Base-by-base conservation (phyloP, 2,113 vertebrate species). In the Menura novaehollandiae region DNA sequence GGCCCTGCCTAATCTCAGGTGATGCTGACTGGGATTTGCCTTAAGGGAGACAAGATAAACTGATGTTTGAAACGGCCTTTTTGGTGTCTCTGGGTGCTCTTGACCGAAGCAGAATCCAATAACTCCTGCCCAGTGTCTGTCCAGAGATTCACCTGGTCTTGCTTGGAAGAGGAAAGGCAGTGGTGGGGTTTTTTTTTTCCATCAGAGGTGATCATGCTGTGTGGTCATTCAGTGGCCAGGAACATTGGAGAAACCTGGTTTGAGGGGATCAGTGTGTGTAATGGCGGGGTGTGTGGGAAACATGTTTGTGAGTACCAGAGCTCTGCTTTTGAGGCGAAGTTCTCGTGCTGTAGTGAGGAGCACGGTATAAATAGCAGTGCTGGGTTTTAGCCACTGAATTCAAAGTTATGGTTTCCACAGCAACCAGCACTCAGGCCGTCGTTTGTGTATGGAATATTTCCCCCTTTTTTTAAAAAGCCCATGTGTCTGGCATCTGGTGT, bases 351-450 rank as follows among this genome's bases (percentile, higher is more conserved):
- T 75, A 89, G 92, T 44, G 60, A 93, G 74, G 59, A 89, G 37
- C 58, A 22, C 1, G 46, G 93, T 94, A 96, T 96, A 96, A 96
- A 96, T 96, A 97, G 95, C 95, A 91, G 51, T 5, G 82, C 91
- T 75, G 71, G 94, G 79, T 68, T 92, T 90, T 72, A 95, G 92
- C 76, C 81, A 20, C 92, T 63, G 96, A 95, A 97, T 93, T 97
- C 88, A 95, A 96, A 97, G 97, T 97, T 97, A 93, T 16, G 69
- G 97, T 97, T 97, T 93, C 97, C 96, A 97, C 92, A 96, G 97
- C 97, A 97, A 97, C 95, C 86, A 66, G 93, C 93, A 47, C 95
- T 85, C 88, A 12, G 89, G 73, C 92, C 2, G 8, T 62, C 17
- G 0, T 66, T 74, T 94, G 94, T 14, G 24, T 87, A 32, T 39